Evolutionary conservation across 2,113 vertebrate genomes (phyloP), one percentile per base, ranked within the genome.

Genomic region (Catagonus wagneri): DNA sequence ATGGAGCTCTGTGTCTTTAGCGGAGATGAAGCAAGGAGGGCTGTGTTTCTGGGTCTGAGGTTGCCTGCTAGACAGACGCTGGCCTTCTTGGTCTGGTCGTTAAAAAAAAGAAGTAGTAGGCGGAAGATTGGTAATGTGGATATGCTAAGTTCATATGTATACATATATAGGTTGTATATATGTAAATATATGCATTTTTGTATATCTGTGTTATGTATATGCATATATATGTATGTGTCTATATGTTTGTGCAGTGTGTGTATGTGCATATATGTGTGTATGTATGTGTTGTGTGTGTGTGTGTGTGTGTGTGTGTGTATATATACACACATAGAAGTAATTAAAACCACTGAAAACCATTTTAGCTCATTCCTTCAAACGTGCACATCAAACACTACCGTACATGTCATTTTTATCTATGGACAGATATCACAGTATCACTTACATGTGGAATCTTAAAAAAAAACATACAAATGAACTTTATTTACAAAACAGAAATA

Each of bases 101-200:
- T n/a, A n/a, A 12, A 19, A 16, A 75, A 86, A 32, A 60, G 25
- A 19, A 83, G 27, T 86, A 10, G 2, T 4, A 34, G 7, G 14
- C 12, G 4, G 54, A 66, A 68, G 39, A 19, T 27, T 19, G 58
- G 39, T 20, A 19, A 22, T 44, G 81, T 66, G 13, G 22, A 65
- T 50, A 3, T 15, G 22, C 25, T 71, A 56, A 81, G 5, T 32
- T 91, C 20, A 15, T 44, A 23, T 25, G 23, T 68, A 3, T 22
- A 29, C 20, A 1, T 56, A 15, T 29, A 6, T 20, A 2, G 34
- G 3, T 25, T 25, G 8, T 19, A 39, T 25, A 13, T 44, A 3
- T 58, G 29, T 32, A 1, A 50, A 0, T 54, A 0, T 44, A 1
- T 63, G 1, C 25, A 2, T 19, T 1, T 44, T 1, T n/a, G 5